Evolutionary conservation across 2,888 invertebrate species (phyloP).

Genomic region (Eilema griseolum): DNA sequence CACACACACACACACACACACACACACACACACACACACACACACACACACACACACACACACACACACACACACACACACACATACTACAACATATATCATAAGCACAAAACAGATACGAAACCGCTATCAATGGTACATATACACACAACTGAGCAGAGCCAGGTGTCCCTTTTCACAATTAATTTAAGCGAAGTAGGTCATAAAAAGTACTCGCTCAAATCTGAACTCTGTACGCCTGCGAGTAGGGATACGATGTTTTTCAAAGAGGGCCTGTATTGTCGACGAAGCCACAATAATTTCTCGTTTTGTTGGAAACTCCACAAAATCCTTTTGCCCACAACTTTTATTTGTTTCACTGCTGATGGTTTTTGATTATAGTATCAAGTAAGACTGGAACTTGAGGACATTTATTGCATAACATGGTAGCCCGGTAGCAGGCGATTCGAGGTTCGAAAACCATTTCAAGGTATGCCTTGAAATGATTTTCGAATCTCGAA

Average conservation of each 20-base stretch:
- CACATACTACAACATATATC: too few species aligned
- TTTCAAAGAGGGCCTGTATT: background rate
- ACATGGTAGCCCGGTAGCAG: too few species aligned
- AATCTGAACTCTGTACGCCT: background rate
- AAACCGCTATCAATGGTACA: background rate
- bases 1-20: too few species aligned
- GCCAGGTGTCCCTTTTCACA: background rate
- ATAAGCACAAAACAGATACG: too few species aligned
- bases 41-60: too few species aligned
- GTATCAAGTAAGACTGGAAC: background rate
- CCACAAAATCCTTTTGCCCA: background rate
- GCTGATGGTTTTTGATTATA: background rate
- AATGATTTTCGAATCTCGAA: too few species aligned
- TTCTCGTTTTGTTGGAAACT: background rate
- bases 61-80: too few species aligned
- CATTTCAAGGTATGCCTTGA: too few species aligned
- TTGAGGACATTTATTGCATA: too few species aligned
- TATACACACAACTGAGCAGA: background rate
- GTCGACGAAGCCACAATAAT: background rate
- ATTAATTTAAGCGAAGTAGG: slow-evolving; percentile 4
- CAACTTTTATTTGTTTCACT: background rate
- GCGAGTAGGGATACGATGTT: background rate
- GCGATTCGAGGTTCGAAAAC: too few species aligned
- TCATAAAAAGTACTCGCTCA: background rate
- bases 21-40: too few species aligned